Percentiles rank a stretch among this genome's conserved stretches.
These are phyloP conservation scores for Bombus superbus DNA, from an alignment of 1,140 invertebrate genomes.

Conservation along the genomic window DNA sequence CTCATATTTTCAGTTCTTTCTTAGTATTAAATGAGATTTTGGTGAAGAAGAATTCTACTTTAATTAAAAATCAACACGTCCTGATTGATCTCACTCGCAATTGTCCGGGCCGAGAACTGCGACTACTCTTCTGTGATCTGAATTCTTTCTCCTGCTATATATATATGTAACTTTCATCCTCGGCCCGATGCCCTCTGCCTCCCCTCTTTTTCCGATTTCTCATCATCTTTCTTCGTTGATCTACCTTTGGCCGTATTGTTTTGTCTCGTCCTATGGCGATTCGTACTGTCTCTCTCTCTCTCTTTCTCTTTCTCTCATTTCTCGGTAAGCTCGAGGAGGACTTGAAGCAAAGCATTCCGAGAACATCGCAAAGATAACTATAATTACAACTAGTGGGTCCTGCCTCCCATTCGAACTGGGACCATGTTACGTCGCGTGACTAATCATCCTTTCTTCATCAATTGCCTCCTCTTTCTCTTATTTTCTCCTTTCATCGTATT, in stretches of 20 bases:
- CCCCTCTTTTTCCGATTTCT: constrained; percentile 65
- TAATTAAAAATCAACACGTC: not conserved
- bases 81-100: not conserved
- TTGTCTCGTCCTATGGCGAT: constrained; percentile 56
- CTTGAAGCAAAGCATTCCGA: constrained; percentile 73
- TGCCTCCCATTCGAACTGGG: constrained; percentile 56
- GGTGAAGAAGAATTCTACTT: not conserved
- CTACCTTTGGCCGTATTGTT: constrained; percentile 48
- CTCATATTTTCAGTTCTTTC: constrained; percentile 49
- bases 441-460: constrained; percentile 43
- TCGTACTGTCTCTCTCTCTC: constrained; percentile 61
- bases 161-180: constrained; percentile 69
- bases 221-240: constrained; percentile 63
- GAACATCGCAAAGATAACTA: constrained; percentile 76
- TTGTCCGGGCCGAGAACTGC: not conserved
- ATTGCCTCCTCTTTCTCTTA: constrained; percentile 4
- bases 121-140: constrained; percentile 60
- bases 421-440: constrained; percentile 62
- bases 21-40: not conserved
- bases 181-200: constrained; percentile 50
- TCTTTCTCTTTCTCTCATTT: constrained; percentile 59
- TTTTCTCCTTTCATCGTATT: constrained; percentile 28
- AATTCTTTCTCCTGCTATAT: constrained; percentile 66
- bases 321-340: constrained; percentile 73
- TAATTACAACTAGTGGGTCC: constrained; percentile 72